phyloP scores from a whole-genome alignment of 2,797 vertebrate species.

The Myripristis murdjan region DNA sequence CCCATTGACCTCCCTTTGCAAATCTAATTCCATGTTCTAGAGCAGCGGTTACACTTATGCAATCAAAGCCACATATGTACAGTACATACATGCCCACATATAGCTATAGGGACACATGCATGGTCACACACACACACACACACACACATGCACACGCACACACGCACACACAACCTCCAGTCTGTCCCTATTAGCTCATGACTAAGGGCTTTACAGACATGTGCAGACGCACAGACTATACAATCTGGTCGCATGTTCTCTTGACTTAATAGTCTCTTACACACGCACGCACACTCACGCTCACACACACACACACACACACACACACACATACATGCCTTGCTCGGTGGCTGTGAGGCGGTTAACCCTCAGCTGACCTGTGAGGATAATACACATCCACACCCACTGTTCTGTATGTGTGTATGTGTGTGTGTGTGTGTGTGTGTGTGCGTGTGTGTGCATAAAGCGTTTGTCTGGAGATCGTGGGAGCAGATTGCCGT shows the following conservation, averaged over 20 bases:
- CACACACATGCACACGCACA: constrained; percentile 21
- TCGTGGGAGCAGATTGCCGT: background rate
- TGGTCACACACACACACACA: constrained; percentile 15
- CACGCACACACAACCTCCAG: background rate
- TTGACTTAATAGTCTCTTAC: background rate
- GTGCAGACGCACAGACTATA: background rate
- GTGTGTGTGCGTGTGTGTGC: constrained; percentile 33
- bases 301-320: constrained; percentile 22
- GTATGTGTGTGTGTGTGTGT: constrained; percentile 18
- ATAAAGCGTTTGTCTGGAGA: background rate
- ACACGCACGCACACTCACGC: constrained; percentile 43
- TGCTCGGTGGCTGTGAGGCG: constrained; percentile 39
- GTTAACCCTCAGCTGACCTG: constrained; percentile 12
- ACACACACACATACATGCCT: constrained; percentile 20
- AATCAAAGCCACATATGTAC: constrained; percentile 38
- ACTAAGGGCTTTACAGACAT: constrained; percentile 57
- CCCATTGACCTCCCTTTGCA: constrained; percentile 26
- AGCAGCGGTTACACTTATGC: constrained; percentile 31
- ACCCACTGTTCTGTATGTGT: constrained; percentile 18
- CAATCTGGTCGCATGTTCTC: constrained; percentile 34
- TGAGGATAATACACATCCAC: constrained; percentile 41
- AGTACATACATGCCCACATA: constrained; percentile 27
- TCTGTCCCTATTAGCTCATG: constrained; percentile 65
- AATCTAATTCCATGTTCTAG: constrained; percentile 53
- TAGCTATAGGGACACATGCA: constrained; percentile 20